Conservation (phyloP, 2,888 invertebrate genomes). For the Teleogryllus oceanicus region DNA sequence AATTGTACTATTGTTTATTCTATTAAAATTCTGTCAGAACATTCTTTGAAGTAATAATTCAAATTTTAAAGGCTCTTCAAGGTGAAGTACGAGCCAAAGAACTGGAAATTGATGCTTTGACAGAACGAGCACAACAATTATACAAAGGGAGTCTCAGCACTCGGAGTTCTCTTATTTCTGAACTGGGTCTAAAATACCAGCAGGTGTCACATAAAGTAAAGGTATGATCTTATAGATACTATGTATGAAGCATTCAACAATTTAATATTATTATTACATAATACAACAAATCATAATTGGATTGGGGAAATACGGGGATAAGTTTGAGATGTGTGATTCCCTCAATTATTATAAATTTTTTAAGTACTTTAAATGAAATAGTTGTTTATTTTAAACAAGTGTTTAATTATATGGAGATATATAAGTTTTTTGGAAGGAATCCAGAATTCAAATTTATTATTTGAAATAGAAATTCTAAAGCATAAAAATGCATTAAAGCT, state of each 20-base stretch:
- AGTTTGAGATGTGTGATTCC: no score
- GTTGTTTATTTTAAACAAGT: no score
- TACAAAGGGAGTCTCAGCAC: slow-evolving; percentile 70
- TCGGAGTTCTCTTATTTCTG: slow-evolving; percentile 79
- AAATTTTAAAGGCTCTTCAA: slow-evolving; percentile 59
- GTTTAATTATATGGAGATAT: no score
- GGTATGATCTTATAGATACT: slow-evolving; percentile 41
- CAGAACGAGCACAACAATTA: slow-evolving; percentile 83
- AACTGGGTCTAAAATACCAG: slow-evolving; percentile 88
- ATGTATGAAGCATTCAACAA: background rate
- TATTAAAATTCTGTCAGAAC: no score
- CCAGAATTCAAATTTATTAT: no score
- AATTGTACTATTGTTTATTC: no score
- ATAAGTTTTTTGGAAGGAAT: no score
- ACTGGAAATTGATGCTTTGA: slow-evolving; percentile 87
- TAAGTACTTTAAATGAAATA: no score
- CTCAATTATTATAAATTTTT: no score
- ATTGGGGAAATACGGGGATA: background rate
- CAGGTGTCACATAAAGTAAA: slow-evolving; percentile 86
- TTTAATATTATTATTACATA: background rate
- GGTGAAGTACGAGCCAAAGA: slow-evolving; percentile 88
- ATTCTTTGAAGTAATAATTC: no score
- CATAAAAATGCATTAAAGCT: no score
- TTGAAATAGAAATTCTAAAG: no score
- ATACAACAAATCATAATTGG: background rate